Base-by-base conservation (phyloP, 2,888 invertebrate genomes). In the Periphyllus acericola region DNA sequence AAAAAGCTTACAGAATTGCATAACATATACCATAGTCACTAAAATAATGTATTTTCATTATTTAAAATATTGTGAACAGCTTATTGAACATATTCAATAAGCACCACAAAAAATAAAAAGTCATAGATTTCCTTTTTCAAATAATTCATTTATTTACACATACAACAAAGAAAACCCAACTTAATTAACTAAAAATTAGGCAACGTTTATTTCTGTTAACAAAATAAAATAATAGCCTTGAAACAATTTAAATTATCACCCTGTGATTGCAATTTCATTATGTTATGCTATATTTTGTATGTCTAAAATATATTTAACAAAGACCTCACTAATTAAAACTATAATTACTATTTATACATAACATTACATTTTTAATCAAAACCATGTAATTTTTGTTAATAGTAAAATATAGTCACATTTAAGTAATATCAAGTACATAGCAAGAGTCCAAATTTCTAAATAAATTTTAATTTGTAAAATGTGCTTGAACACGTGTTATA, bases 131-230 rank as follows among this genome's bases (percentile, higher is more conserved):
- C 29, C 71, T 55, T 86, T 85, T 80, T 86, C 71, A 79, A 79
- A 86, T 86, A 79, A 78, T 80, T 72, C 46, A 79, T 86, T 86
- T 86, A 86, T 86, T 86, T 86, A 80, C 86, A 80, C 86, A 86
- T 80, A 86, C 55, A 86, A 80, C 72, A 86, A 86, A 55, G 21
- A 68, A 78, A 86, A 80, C 86, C 86, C 86, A 86, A 72, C 72
- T 86, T 80, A 86, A 80, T 79, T 79, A 80, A 86, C 68, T 72
- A 86, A 80, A 79, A 80, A 72, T 72, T 80, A 86, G 86, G 79
- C 86, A 86, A 86, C 72, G 9, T 36, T 85, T 60, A 21, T 85
- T 55, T 55, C 79, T 80, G 34, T 86, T 79, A 79, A 79, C 71
- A 86, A 79, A 52, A 79, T 55, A 55, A 68, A 52, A 85, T 68